phyloP scores from a whole-genome alignment of 2,888 invertebrate genomes.

The Rhingia rostrata region DNA sequence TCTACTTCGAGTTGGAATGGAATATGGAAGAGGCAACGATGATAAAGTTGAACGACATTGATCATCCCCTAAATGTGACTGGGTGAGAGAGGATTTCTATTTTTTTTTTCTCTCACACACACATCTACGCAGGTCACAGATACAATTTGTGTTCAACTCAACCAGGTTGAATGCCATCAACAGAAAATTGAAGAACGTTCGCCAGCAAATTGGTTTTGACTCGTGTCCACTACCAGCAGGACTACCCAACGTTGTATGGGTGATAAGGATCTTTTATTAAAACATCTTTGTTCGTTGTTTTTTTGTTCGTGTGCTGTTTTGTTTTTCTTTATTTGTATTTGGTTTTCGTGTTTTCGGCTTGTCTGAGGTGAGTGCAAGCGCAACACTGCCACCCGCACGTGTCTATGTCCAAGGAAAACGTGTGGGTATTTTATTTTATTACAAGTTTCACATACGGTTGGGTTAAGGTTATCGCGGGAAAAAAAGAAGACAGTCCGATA shows the following conservation, averaged over 20 bases:
- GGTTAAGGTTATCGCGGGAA: background rate
- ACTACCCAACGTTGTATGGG: conserved; percentile 31
- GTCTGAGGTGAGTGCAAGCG: conserved; percentile 18
- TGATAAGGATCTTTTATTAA: conserved; percentile 59
- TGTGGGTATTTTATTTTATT: background rate
- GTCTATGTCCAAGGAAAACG: conserved; percentile 2
- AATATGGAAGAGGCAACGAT: background rate
- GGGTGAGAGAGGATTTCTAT: background rate
- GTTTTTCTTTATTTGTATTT: conserved; percentile 38
- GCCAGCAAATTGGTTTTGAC: conserved; percentile 64
- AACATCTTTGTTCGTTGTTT: conserved; percentile 39
- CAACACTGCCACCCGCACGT: conserved; percentile 57
- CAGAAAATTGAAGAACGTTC: conserved; percentile 21
- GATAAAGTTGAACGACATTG: conserved; percentile 38
- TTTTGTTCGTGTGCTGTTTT: conserved; percentile 61
- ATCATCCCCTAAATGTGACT: conserved; percentile 24
- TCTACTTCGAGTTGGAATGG: conserved; percentile 29
- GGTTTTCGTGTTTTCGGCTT: conserved; percentile 25
- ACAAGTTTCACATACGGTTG: background rate
- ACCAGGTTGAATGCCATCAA: conserved; percentile 43
- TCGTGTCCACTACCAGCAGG: conserved; percentile 56
- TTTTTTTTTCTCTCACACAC: conserved; percentile 10
- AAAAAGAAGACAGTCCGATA: background rate
- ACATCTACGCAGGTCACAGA: background rate
- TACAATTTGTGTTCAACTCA: background rate